Conservation (phyloP, 1,140 invertebrate genomes). For the Bilobella aurantiaca region DNA sequence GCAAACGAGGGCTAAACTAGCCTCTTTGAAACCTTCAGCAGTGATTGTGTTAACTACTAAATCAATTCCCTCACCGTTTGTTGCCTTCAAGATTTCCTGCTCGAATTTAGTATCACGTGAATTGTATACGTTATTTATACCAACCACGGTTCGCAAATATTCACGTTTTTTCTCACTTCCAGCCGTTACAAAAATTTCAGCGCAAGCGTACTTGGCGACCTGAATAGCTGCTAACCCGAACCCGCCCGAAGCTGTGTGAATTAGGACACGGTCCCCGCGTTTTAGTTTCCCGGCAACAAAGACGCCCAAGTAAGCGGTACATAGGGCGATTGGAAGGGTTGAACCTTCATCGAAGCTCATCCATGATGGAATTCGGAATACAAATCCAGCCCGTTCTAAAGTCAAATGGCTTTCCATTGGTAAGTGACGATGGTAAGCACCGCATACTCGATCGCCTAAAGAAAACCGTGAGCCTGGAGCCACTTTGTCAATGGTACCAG, state of each 20-base stretch:
- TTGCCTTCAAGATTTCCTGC: not conserved
- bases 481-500: not conserved
- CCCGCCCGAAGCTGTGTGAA: constrained; percentile 13
- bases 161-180: not conserved
- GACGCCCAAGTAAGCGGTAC: not conserved
- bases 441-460: not conserved
- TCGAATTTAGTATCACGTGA: not conserved
- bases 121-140: not conserved
- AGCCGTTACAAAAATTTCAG: not conserved
- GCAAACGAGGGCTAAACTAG: not conserved
- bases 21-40: constrained; percentile 14
- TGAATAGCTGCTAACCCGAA: constrained; percentile 9
- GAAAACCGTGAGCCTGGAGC: not conserved
- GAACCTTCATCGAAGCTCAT: constrained; percentile 5
- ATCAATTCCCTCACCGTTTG: constrained; percentile 6
- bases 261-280: not conserved
- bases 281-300: not conserved
- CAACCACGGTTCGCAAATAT: not conserved
- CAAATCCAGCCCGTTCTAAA: not conserved
- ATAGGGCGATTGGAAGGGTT: not conserved
- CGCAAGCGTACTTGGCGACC: constrained; percentile 1
- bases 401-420: not conserved
- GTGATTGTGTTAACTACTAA: constrained; percentile 12
- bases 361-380: not conserved
- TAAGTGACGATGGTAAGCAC: not conserved